Evolutionary conservation across 2,113 vertebrate species (phyloP), one percentile per base, ranked within the genome.

Genomic region (Rallus limicola): DNA sequence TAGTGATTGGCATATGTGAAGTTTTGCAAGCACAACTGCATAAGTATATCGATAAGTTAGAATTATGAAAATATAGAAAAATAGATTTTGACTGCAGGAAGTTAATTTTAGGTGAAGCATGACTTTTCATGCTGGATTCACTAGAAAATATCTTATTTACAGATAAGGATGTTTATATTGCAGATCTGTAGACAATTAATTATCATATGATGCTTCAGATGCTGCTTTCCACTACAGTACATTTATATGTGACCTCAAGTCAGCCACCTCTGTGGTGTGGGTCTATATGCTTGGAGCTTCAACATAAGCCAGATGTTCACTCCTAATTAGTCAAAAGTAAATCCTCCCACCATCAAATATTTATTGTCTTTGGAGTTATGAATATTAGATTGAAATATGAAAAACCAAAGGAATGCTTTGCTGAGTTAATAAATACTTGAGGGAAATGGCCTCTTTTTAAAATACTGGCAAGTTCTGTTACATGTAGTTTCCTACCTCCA

Each of bases 401-500:
- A 36, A 46, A 90, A 65, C 5, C 5, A 75, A 88, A 79, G 36
- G 8, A 15, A 25, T 42, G 16, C 13, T 85, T 88, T 92, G 6
- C 44, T 80, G 46, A 48, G n/a, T 80, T 63, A 79, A 69, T 48
- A 62, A 4, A 20, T n/a, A n/a, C 21, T 76, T 80, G 65, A 75
- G 19, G 59, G 40, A 91, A 88, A 82, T 20, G 14, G 10, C 44
- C 24, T 78, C 16, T 58, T 95, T 87, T 76, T 29, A 85, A 89
- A 77, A 42, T 16, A 25, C 13, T 46, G 29, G 8, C 40, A 86
- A 38, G 28, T 52, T 67, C 33, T 56, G 11, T 68, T 68, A 34
- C 34, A 24, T 64, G 53, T 59, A 5, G 10, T 50, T 82, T 94
- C 67, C 44, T 88, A 6, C 31, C 48, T 80, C 44, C 1, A 2